Evolutionary conservation across 37 sponge, comb jelly and placozoan genomes (phyloP).

Genomic region (Mnemiopsis leidyi): DNA sequence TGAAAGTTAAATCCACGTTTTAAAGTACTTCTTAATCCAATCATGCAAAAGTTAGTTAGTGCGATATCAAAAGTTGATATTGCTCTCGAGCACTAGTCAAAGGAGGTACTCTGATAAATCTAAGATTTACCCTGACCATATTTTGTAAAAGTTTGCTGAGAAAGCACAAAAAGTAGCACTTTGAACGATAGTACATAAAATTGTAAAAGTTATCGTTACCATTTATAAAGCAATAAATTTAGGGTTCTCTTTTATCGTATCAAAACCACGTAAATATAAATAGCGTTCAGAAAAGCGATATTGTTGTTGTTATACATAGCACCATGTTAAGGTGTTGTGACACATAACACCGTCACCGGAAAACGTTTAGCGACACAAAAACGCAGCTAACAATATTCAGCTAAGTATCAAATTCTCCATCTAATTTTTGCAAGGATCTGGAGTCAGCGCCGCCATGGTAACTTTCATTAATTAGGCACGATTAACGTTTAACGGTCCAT

Average conservation of each 20-base stretch:
- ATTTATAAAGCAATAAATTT: neutral
- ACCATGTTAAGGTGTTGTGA: too few species aligned
- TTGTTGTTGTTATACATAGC: too few species aligned
- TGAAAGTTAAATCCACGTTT: neutral
- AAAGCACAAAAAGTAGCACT: neutral
- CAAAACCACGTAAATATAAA: neutral
- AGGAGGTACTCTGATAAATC: too few species aligned
- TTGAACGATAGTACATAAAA: neutral
- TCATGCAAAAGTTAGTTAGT: too few species aligned
- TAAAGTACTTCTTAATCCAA: too few species aligned
- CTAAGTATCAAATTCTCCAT: neutral
- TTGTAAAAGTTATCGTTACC: neutral
- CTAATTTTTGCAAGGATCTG: neutral
- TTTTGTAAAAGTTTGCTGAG: neutral
- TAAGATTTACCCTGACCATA: too few species aligned
- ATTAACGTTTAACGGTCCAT: neutral
- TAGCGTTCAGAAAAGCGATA: too few species aligned
- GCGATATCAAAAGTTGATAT: too few species aligned
- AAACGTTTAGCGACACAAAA: neutral
- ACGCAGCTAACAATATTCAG: neutral
- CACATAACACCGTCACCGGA: too few species aligned
- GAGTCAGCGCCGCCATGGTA: neutral
- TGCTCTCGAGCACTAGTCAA: too few species aligned
- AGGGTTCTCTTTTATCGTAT: neutral
- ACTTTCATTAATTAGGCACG: neutral